Percentiles rank a stretch among this genome's conserved stretches.
phyloP scores from a whole-genome alignment of 2,113 vertebrate species.

The Chelonoidis abingdonii region DNA sequence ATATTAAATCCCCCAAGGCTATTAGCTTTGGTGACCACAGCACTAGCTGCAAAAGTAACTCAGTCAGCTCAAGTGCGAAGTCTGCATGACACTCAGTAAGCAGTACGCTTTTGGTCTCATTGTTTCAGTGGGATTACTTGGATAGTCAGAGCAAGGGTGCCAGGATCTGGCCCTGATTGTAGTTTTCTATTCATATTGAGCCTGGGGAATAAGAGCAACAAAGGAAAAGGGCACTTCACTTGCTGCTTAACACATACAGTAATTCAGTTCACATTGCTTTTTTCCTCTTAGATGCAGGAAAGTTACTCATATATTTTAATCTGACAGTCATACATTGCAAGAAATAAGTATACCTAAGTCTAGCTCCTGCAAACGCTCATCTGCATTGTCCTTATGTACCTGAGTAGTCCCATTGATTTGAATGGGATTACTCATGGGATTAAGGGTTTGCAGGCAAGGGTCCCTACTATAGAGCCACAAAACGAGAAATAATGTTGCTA shows the following conservation, averaged over 20 bases:
- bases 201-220: background rate
- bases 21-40: background rate
- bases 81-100: background rate
- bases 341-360: background rate
- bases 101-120: background rate
- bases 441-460: background rate
- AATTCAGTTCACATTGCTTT: background rate
- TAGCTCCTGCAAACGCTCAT: background rate
- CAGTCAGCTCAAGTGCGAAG: background rate
- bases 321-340: accelerated
- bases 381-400: accelerated
- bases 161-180: background rate
- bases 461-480: background rate
- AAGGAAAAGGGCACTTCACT: accelerated
- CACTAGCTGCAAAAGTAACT: background rate
- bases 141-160: background rate
- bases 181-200: background rate
- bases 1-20: background rate
- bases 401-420: background rate
- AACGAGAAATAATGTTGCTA: accelerated
- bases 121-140: background rate
- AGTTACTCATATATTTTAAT: background rate
- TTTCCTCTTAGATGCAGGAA: background rate
- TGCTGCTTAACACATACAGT: accelerated
- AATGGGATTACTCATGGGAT: background rate